A percentile compares a stretch with the other conserved stretches of the same genome.
phyloP scores from a whole-genome alignment of 2,797 vertebrate genomes.

The Telmatherina bonti region DNA sequence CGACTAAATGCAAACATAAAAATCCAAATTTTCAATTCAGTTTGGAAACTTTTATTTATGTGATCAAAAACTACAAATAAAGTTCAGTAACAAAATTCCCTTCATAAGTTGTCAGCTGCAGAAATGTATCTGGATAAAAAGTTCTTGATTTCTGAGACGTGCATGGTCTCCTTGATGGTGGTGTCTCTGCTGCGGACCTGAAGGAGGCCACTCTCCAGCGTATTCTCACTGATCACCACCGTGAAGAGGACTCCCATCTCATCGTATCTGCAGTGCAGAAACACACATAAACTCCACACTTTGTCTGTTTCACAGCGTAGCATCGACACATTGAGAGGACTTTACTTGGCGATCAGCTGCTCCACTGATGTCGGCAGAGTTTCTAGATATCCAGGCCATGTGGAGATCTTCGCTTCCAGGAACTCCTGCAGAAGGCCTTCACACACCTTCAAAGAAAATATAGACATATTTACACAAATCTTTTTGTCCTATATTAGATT shows the following conservation, averaged over 20 bases:
- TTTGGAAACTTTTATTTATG: constrained; percentile 1
- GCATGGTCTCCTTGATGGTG: constrained; percentile 93
- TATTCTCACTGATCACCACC: constrained; percentile 86
- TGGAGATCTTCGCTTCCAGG: constrained; percentile 86
- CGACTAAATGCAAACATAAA: background rate
- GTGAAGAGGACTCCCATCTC: constrained; percentile 96
- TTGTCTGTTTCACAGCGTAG: background rate
- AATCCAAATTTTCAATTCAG: background rate
- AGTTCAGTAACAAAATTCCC: background rate
- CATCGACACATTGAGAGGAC: background rate
- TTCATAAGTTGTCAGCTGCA: constrained; percentile 83
- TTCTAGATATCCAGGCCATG: constrained; percentile 95
- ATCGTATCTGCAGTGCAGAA: constrained; percentile 87
- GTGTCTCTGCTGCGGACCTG: constrained; percentile 94
- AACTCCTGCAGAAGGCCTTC: constrained; percentile 91
- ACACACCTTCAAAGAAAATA: constrained; percentile 85
- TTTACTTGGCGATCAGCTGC: constrained; percentile 85
- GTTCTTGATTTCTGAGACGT: constrained; percentile 90
- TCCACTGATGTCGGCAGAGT: constrained; percentile 85
- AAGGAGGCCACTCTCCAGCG: constrained; percentile 91
- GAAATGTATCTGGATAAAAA: constrained; percentile 90
- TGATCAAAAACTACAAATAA: background rate
- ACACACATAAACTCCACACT: constrained; percentile 1
- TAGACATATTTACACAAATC: too few species aligned
- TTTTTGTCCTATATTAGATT: background rate